Evolutionary conservation across 1,140 invertebrate genomes (phyloP), one percentile per base, ranked within the genome.

Genomic region (Bombus impatiens): DNA sequence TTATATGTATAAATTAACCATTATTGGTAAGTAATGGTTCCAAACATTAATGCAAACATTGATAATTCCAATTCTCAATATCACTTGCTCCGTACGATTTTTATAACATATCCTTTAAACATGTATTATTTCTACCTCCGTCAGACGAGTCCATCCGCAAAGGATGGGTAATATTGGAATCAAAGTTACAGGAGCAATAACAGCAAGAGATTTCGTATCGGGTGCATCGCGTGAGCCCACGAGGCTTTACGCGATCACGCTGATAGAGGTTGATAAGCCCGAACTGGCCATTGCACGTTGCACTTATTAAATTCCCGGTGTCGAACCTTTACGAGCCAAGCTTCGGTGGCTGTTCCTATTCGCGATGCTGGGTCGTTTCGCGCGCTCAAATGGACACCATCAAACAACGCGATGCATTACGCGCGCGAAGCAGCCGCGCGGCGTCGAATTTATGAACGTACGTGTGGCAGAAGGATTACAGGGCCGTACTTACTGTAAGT

Each of bases 401-500:
- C 18, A 53, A 85, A 40, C 78, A 40, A 25, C 53, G 35, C 12
- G 53, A 2, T 28, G 77, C 59, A 79, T 86, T 79, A 75, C 72
- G 53, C 53, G 35, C 57, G 25, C 67, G 47, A 40, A 25, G 12
- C 42, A 72, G 62, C 47, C 68, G n/a, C 78, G 62, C 15, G 13
- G 68, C 53, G n/a, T 78, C 40, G 74, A 86, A 93, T 92, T 90
- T 92, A 91, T 86, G 86, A 87, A 90, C 72, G 88, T 90, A 91
- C 92, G 89, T 91, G 92, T 81, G 86, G 77, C 82, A 74, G 70
- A 80, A 82, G 92, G 92, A 94, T 93, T 92, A 92, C 90, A 82
- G 65, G 74, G 88, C 76, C 78, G 90, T 89, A 89, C 79, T 85
- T 77, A 53, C 77, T 85, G 86, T 86, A 90, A 91, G 87, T 90